phyloP scores from a whole-genome alignment of 2,797 vertebrate genomes.

The Silurus lanzhouensis region DNA sequence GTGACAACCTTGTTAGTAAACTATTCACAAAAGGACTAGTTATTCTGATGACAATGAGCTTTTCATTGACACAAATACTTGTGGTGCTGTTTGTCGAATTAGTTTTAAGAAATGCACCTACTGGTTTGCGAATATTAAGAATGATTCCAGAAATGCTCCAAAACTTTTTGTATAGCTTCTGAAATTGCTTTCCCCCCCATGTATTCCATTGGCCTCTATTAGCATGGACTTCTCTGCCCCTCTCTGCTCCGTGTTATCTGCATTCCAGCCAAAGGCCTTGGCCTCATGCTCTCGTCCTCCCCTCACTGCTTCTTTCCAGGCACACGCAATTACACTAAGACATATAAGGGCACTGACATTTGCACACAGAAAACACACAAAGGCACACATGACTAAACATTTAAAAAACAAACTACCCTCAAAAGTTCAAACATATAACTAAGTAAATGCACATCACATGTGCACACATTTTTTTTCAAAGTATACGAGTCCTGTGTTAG shows the following conservation, averaged over 20 bases:
- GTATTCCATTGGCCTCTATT: slow-evolving; percentile 19
- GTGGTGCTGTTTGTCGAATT: too few relatives aligned
- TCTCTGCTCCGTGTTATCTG: slow-evolving; percentile 38
- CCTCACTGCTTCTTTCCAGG: slow-evolving; percentile 34
- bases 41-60: too few relatives aligned
- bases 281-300: slow-evolving; percentile 25
- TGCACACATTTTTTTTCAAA: slow-evolving; percentile 8
- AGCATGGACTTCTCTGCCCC: neutral
- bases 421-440: slow-evolving; percentile 4
- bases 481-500: neutral
- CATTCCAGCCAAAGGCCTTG: slow-evolving; percentile 50
- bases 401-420: slow-evolving; percentile 16
- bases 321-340: slow-evolving; percentile 20
- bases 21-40: too few relatives aligned
- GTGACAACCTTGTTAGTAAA: too few relatives aligned
- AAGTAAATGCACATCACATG: slow-evolving; percentile 5
- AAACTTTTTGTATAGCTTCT: too few relatives aligned
- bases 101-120: too few relatives aligned
- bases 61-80: too few relatives aligned
- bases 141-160: too few relatives aligned
- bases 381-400: slow-evolving; percentile 20
- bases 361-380: slow-evolving; percentile 20
- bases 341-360: slow-evolving; percentile 2
- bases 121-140: too few relatives aligned
- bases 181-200: neutral